phyloP scores from a whole-genome alignment of 1,140 invertebrate genomes.

The Piezodorus guildinii region DNA sequence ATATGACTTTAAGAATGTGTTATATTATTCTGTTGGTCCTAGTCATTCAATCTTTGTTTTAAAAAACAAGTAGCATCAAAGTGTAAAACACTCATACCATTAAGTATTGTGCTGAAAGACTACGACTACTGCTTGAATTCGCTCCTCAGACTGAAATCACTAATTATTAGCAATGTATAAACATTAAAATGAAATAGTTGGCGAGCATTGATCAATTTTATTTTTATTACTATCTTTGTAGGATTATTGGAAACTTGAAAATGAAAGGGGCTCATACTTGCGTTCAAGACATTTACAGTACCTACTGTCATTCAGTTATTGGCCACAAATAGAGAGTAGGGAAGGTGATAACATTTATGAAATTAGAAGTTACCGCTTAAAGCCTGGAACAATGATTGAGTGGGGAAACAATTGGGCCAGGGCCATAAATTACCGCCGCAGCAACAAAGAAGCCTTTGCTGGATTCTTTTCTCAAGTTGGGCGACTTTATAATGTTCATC shows the following conservation, averaged over 20 bases:
- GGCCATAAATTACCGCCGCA: slow-evolving; percentile 79
- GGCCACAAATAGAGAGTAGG: slow-evolving; percentile 67
- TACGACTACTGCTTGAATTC: no score
- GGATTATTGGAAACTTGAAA: slow-evolving; percentile 66
- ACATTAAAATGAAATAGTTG: no score
- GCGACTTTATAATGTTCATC: slow-evolving; percentile 90
- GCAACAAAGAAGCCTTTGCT: slow-evolving; percentile 86
- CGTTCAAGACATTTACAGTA: slow-evolving; percentile 85
- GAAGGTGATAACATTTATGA: slow-evolving; percentile 78
- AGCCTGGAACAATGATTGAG: slow-evolving; percentile 96
- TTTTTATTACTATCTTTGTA: slow-evolving; percentile 32
- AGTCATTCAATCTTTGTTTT: no score
- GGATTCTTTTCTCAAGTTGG: slow-evolving; percentile 97
- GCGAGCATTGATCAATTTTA: no score
- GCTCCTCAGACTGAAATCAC: no score
- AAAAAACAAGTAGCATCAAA: no score
- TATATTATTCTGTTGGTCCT: no score
- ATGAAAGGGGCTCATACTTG: slow-evolving; percentile 72
- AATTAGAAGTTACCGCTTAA: slow-evolving; percentile 77
- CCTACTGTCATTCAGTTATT: slow-evolving; percentile 79
- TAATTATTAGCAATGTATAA: no score
- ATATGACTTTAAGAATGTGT: no score
- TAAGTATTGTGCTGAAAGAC: no score
- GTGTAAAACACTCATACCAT: no score
- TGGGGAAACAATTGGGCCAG: slow-evolving; percentile 98